Conservation (phyloP, 2,797 vertebrate species). For the Acipenser oxyrinchus region DNA sequence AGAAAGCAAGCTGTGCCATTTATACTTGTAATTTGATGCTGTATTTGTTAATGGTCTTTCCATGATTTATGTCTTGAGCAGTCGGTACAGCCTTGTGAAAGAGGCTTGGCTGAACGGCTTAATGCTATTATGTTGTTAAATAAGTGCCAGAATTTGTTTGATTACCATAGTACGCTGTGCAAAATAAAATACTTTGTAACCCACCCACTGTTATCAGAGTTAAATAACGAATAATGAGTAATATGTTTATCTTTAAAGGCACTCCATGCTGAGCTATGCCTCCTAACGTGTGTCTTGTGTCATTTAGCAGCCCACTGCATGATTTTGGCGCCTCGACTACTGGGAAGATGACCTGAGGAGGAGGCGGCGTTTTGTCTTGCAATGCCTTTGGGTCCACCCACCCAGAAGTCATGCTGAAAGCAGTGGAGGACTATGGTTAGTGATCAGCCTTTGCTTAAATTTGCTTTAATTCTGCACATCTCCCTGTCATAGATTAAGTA, state of each 20-base stretch:
- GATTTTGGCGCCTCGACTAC: slow-evolving; percentile 97
- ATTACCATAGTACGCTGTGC: slow-evolving; percentile 18
- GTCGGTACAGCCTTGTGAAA: slow-evolving; percentile 48
- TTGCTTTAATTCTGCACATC: not conserved
- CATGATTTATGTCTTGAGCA: slow-evolving; percentile 74
- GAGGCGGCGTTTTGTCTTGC: slow-evolving; percentile 86
- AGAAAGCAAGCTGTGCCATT: slow-evolving; percentile 81
- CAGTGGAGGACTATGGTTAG: slow-evolving; percentile 86
- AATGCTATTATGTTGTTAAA: slow-evolving; percentile 28
- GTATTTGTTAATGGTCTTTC: slow-evolving; percentile 81
- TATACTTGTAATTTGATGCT: slow-evolving; percentile 88
- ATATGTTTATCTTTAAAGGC: not conserved
- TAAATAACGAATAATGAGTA: not conserved
- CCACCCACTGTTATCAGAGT: not conserved
- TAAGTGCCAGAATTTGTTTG: slow-evolving; percentile 15
- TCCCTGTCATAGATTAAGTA: too few relatives aligned
- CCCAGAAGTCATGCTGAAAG: slow-evolving; percentile 77
- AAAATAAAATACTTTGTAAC: slow-evolving; percentile 8
- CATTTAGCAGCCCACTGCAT: slow-evolving; percentile 70
- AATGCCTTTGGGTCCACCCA: slow-evolving; percentile 94
- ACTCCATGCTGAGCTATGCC: not conserved
- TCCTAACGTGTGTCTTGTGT: not conserved
- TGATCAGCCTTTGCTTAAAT: slow-evolving; percentile 21
- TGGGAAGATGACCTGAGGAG: slow-evolving; percentile 96
- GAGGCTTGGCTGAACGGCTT: slow-evolving; percentile 35